Percentiles rank a stretch among this genome's conserved stretches.
These are phyloP conservation scores for Aleiodes sp. DNA, from an alignment of 1,140 invertebrate species.

Conservation along the genomic window DNA sequence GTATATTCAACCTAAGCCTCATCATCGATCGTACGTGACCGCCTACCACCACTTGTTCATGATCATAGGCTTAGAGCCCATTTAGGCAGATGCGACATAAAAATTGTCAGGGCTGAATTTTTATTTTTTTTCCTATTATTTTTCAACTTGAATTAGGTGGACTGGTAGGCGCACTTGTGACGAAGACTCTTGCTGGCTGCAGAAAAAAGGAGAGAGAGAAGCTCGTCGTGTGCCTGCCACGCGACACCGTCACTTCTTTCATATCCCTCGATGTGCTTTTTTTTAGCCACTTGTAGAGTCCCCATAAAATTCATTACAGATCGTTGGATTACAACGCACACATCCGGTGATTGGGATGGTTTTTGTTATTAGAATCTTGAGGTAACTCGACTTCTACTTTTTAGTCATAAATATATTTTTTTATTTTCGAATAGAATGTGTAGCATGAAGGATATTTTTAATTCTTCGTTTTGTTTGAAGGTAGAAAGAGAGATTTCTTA, in stretches of 20 bases:
- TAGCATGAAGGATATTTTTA: background rate
- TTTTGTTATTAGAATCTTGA: background rate
- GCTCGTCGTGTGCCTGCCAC: constrained; percentile 46
- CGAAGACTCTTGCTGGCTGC: background rate
- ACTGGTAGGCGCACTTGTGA: background rate
- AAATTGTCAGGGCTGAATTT: constrained; percentile 43
- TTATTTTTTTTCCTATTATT: background rate
- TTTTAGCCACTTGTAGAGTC: constrained; percentile 1
- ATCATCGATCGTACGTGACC: constrained; percentile 4
- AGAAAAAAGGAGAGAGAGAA: background rate
- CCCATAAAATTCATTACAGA: constrained; percentile 11
- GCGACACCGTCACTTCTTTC: constrained; percentile 37
- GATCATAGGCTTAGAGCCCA: constrained; percentile 45
- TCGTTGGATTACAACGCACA: background rate
- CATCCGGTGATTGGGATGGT: background rate
- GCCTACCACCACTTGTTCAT: constrained; percentile 7
- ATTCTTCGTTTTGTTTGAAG: background rate
- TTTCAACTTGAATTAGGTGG: background rate
- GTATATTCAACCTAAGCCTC: background rate
- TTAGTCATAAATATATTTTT: too few relatives aligned
- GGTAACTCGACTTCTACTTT: background rate
- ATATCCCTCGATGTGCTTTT: background rate
- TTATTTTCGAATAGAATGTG: too few relatives aligned
- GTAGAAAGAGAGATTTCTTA: background rate
- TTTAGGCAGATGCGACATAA: constrained; percentile 58